These are phyloP conservation scores for Lithophane semibrunnea DNA, from an alignment of 2,888 invertebrate genomes.

Conservation along the genomic window DNA sequence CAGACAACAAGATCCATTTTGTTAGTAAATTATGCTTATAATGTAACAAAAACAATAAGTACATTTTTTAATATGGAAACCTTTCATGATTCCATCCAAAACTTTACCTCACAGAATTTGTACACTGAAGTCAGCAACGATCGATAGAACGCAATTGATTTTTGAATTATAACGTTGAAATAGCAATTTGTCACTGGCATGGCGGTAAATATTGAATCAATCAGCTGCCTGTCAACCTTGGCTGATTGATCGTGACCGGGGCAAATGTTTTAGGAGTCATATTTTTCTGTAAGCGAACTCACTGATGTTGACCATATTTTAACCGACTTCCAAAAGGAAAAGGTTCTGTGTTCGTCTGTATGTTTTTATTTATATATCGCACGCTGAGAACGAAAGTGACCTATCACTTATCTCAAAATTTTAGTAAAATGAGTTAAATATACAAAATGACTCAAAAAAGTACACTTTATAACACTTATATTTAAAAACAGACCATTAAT, in stretches of 20 bases:
- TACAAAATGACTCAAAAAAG: too few relatives aligned
- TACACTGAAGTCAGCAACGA: neutral
- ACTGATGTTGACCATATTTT: neutral
- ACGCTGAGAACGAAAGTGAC: too few relatives aligned
- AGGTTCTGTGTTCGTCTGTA: too few relatives aligned
- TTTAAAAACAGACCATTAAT: too few relatives aligned
- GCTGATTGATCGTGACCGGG: constrained; percentile 38
- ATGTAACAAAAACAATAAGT: neutral
- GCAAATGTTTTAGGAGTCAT: constrained; percentile 34
- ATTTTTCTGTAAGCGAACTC: constrained; percentile 31
- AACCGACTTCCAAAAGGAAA: too few relatives aligned
- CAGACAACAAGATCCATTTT: too few relatives aligned
- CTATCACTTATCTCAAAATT: too few relatives aligned
- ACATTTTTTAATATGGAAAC: neutral
- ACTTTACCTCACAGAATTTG: neutral
- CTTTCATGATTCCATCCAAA: neutral
- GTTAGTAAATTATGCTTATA: too few relatives aligned
- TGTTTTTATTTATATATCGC: too few relatives aligned
- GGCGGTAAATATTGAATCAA: constrained; percentile 48
- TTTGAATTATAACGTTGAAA: constrained; percentile 23
- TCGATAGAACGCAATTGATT: constrained; percentile 3
- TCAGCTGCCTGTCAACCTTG: constrained; percentile 24
- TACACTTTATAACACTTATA: too few relatives aligned
- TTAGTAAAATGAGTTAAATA: too few relatives aligned
- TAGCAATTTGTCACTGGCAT: constrained; percentile 44